Evolutionary conservation across 2,888 invertebrate species (phyloP).

Genomic region (Synergus gifuensis): DNA sequence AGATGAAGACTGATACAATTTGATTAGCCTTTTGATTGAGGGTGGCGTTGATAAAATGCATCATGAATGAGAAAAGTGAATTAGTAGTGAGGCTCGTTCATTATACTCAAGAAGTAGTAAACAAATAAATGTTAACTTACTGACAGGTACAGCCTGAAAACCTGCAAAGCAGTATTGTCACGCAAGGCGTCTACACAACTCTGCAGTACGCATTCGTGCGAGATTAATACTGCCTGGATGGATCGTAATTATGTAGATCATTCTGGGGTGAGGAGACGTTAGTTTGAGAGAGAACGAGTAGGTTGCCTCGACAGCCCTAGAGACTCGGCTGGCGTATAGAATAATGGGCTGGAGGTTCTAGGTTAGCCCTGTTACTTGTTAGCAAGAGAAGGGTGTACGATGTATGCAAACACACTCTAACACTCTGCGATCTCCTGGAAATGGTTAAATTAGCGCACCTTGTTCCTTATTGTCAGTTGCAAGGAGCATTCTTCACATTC

Average conservation of each 20-base stretch:
- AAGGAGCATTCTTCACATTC: slow-evolving; percentile 44
- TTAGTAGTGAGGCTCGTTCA: slow-evolving; percentile 23
- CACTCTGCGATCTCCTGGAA: slow-evolving; percentile 66
- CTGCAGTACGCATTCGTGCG: slow-evolving; percentile 42
- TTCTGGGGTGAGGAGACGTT: slow-evolving; percentile 57
- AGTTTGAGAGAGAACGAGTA: slow-evolving; percentile 55
- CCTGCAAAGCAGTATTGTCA: slow-evolving; percentile 23
- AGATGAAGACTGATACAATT: background rate
- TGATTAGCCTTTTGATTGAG: background rate
- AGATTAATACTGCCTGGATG: slow-evolving; percentile 64
- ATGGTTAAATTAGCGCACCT: slow-evolving; percentile 70
- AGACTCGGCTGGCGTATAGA: slow-evolving; percentile 69
- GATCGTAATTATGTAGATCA: slow-evolving; percentile 65
- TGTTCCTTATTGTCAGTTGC: slow-evolving; percentile 51
- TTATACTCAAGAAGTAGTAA: slow-evolving; percentile 32
- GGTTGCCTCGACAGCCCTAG: slow-evolving; percentile 71
- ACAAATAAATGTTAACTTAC: slow-evolving; percentile 39
- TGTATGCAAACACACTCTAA: slow-evolving; percentile 71
- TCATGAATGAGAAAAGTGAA: slow-evolving; percentile 14
- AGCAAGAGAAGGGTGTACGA: slow-evolving; percentile 69
- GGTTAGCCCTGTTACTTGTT: slow-evolving; percentile 69
- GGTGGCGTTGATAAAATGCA: slow-evolving; percentile 12
- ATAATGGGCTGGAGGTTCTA: slow-evolving; percentile 67
- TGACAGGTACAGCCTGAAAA: slow-evolving; percentile 22
- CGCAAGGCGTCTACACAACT: slow-evolving; percentile 36